Conservation (phyloP, 2,797 vertebrate species). For the Chiroxiphia lanceolata region DNA sequence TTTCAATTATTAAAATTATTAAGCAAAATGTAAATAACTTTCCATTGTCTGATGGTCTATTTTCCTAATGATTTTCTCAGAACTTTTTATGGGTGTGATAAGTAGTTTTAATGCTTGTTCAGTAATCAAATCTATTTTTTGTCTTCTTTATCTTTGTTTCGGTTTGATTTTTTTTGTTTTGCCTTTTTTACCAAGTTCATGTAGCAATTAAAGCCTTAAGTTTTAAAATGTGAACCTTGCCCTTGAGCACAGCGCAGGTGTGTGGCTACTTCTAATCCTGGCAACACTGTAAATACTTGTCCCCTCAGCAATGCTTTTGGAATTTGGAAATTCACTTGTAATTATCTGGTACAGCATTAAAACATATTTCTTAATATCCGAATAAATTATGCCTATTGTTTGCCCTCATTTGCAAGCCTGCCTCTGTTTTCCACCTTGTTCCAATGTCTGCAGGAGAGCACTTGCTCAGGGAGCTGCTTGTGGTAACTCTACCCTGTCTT, state of each 20-base stretch:
- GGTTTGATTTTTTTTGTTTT: neutral
- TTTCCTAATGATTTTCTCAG: conserved; percentile 74
- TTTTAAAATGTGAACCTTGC: conserved; percentile 32
- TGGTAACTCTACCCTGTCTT: neutral
- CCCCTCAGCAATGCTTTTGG: neutral
- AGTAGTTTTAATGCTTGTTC: conserved; percentile 42
- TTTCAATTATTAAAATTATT: conserved; percentile 65
- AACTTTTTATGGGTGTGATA: conserved; percentile 59
- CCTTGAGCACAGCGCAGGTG: neutral
- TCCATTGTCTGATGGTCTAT: conserved; percentile 67
- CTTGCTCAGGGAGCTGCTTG: neutral
- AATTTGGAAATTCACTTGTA: conserved; percentile 20
- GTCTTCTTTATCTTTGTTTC: neutral
- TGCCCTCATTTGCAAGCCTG: neutral
- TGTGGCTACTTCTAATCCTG: neutral
- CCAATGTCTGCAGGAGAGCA: neutral
- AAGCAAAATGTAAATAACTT: conserved; percentile 70
- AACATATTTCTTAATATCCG: neutral
- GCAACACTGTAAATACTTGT: conserved; percentile 1
- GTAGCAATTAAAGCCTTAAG: neutral
- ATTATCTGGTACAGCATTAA: conserved; percentile 60
- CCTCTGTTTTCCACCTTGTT: neutral
- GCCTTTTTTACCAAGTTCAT: neutral
- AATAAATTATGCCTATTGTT: conserved; percentile 53
- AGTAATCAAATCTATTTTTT: conserved; percentile 30